Conservation (phyloP, 1,140 invertebrate genomes). For the Penaeus japonicus region DNA sequence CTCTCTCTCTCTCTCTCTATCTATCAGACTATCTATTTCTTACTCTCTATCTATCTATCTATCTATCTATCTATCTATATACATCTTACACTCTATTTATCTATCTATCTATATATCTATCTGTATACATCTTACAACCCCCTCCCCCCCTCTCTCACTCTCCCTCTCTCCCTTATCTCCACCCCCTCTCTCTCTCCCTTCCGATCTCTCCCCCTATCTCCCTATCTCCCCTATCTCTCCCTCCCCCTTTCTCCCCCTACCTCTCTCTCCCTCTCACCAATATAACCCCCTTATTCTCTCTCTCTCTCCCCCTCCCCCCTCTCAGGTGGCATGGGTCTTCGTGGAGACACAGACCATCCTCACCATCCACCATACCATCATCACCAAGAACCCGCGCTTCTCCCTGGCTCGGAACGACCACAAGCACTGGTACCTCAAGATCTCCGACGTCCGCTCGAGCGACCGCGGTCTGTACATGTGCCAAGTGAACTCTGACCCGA, state of each 20-base stretch:
- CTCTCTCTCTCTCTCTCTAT: too few relatives aligned
- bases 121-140: not conserved
- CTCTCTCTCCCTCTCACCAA: too few relatives aligned
- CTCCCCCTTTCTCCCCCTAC: not conserved
- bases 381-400: slow-evolving; percentile 65
- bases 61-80: not conserved
- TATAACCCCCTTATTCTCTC: not conserved
- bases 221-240: too few relatives aligned
- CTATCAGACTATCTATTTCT: too few relatives aligned
- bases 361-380: slow-evolving; percentile 64
- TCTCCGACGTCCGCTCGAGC: slow-evolving; percentile 71
- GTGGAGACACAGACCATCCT: slow-evolving; percentile 68
- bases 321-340: slow-evolving; percentile 66
- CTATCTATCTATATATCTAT: too few relatives aligned
- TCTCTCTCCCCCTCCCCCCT: too few relatives aligned
- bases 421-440: slow-evolving; percentile 63
- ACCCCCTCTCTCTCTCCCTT: too few relatives aligned
- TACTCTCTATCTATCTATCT: not conserved
- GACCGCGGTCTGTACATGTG: slow-evolving; percentile 66
- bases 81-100: not conserved
- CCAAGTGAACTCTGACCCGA: slow-evolving; percentile 67
- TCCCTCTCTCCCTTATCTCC: too few relatives aligned
- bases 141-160: too few relatives aligned
- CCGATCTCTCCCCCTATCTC: too few relatives aligned
- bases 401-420: slow-evolving; percentile 63